These are phyloP conservation scores for Microcebus jonahi DNA, from an alignment of 2,113 vertebrate species.

Conservation along the genomic window DNA sequence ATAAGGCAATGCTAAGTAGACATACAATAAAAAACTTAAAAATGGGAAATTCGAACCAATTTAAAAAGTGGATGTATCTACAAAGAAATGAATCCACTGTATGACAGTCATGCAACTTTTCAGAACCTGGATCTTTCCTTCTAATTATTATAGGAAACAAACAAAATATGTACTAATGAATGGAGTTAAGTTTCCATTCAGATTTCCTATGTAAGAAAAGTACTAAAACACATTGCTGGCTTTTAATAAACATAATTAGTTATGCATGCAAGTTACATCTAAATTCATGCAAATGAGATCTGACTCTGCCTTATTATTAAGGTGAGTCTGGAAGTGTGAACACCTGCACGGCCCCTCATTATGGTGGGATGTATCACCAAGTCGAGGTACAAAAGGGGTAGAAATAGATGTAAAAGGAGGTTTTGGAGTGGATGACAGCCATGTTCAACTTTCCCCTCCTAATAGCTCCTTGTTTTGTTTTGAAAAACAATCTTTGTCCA, in stretches of 20 bases:
- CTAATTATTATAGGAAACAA: not conserved
- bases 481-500: constrained; percentile 20
- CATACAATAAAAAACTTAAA: not conserved
- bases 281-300: constrained; percentile 50
- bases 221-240: not conserved
- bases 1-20: not conserved
- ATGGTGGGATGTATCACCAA: not conserved
- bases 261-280: constrained; percentile 43
- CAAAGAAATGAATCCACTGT: not conserved
- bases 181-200: constrained; percentile 7
- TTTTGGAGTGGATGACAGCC: not conserved
- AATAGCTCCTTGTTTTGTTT: not conserved
- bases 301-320: constrained; percentile 52
- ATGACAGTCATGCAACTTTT: not conserved
- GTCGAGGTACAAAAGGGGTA: not conserved
- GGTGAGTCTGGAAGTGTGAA: constrained; percentile 43
- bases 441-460: not conserved
- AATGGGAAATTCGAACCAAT: not conserved
- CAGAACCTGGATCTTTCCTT: not conserved
- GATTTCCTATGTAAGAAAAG: not conserved
- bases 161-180: not conserved
- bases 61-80: not conserved
- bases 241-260: constrained; percentile 8
- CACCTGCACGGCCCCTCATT: not conserved
- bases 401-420: not conserved